These are phyloP conservation scores for Vesta saturnalis DNA, from an alignment of 2,888 invertebrate species.

Conservation along the genomic window DNA sequence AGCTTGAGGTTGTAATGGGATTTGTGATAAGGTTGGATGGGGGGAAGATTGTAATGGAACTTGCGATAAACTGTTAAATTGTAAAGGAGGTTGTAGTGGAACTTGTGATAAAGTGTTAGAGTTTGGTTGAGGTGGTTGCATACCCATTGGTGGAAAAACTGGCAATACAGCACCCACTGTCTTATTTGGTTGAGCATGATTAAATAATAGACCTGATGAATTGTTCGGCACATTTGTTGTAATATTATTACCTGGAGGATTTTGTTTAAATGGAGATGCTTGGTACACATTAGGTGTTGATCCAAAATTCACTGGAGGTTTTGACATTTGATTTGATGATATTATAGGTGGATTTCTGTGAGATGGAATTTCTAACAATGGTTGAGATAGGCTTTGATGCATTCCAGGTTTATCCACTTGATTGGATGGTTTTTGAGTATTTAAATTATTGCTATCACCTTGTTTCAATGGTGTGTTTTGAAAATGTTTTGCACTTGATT, in stretches of 20 bases:
- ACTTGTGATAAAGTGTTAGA: background rate
- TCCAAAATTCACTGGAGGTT: slow-evolving; percentile 18
- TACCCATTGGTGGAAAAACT: background rate
- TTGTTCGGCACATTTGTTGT: background rate
- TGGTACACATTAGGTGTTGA: slow-evolving; percentile 33
- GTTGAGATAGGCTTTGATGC: slow-evolving; percentile 29
- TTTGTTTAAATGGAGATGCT: background rate
- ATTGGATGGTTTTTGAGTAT: background rate
- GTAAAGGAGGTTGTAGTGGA: background rate
- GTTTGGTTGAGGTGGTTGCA: slow-evolving; percentile 7
- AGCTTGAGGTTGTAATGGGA: slow-evolving; percentile 10
- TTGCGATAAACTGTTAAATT: background rate
- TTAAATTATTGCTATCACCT: slow-evolving; percentile 23
- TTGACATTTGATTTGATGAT: background rate
- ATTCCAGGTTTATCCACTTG: slow-evolving; percentile 16
- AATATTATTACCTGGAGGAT: background rate
- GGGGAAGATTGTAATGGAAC: background rate
- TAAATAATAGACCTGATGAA: background rate
- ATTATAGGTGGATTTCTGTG: background rate
- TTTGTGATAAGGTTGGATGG: no score
- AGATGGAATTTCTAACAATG: slow-evolving; percentile 4
- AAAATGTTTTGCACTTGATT: background rate
- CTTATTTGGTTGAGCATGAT: background rate
- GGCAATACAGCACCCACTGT: no score
- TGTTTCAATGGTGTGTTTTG: slow-evolving; percentile 3